A percentile compares a stretch with the other conserved stretches of the same genome.
These are phyloP conservation scores for Batillaria attramentaria DNA, from an alignment of 1,140 invertebrate genomes.

Conservation along the genomic window DNA sequence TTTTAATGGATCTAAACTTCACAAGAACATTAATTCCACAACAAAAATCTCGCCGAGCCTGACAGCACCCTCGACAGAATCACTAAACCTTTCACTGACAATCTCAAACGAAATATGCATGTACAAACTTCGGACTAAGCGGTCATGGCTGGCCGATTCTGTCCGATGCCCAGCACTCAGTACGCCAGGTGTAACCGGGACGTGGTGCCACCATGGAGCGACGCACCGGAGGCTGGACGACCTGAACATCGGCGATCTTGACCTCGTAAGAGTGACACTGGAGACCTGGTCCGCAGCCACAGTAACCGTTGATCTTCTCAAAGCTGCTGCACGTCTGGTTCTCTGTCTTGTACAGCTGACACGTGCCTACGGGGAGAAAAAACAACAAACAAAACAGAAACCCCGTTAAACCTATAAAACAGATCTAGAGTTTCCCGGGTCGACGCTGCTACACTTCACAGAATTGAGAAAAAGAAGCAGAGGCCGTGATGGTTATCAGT, in stretches of 20 bases:
- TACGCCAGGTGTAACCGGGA: conserved; percentile 24
- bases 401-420: no score
- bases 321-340: conserved; percentile 5
- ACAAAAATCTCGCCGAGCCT: neutral
- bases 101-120: no score
- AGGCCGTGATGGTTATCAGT: no score
- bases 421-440: no score
- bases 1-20: neutral
- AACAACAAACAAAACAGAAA: no score
- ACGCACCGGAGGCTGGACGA: neutral
- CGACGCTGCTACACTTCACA: no score
- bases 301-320: conserved; percentile 29
- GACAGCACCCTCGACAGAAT: neutral
- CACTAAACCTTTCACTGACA: neutral
- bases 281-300: conserved; percentile 24
- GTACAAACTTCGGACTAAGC: no score
- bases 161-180: conserved; percentile 7
- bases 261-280: conserved; percentile 6
- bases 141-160: no score
- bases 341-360: conserved; percentile 26
- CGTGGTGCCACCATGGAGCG: conserved; percentile 24
- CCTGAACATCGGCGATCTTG: neutral
- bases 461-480: no score
- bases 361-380: no score
- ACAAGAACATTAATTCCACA: neutral